Conservation (phyloP, 2,888 invertebrate species). For the Zhuqinia jingwanae region DNA sequence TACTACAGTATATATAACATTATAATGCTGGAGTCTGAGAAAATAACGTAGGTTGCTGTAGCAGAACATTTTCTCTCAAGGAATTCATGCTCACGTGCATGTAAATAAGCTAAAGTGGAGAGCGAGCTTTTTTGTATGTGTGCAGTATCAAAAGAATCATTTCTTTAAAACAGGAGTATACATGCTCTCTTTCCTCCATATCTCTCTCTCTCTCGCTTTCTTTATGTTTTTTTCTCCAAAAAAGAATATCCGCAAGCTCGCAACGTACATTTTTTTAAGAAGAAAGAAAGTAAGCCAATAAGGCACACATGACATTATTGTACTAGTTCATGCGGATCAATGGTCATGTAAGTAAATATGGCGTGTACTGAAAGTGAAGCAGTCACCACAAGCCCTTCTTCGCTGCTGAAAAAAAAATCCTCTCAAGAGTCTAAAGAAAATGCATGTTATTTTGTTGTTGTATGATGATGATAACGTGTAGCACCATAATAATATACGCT, state of each 20-base stretch:
- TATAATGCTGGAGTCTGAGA: too few relatives aligned
- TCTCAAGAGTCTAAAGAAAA: background rate
- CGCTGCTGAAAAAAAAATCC: background rate
- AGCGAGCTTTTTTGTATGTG: background rate
- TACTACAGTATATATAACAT: too few relatives aligned
- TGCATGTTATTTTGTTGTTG: background rate
- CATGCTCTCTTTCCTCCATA: background rate
- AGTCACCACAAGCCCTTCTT: background rate
- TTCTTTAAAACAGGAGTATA: background rate
- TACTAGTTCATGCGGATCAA: conserved; percentile 37
- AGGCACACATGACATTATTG: background rate
- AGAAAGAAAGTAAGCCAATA: conserved; percentile 16
- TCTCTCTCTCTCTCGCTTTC: too few relatives aligned
- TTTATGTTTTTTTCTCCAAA: too few relatives aligned
- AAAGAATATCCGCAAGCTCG: conserved; percentile 7
- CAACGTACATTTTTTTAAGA: conserved; percentile 7
- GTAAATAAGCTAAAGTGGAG: conserved; percentile 25
- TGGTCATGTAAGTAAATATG: conserved; percentile 19
- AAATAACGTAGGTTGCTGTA: background rate
- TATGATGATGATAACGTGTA: background rate
- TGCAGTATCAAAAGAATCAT: background rate
- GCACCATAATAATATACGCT: background rate
- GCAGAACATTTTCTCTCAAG: background rate
- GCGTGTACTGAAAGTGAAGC: background rate
- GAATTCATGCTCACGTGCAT: conserved; percentile 34